Evolutionary conservation across 1,140 invertebrate species (phyloP), one percentile per base, ranked within the genome.

Genomic region (Trypoxylus dichotomus): DNA sequence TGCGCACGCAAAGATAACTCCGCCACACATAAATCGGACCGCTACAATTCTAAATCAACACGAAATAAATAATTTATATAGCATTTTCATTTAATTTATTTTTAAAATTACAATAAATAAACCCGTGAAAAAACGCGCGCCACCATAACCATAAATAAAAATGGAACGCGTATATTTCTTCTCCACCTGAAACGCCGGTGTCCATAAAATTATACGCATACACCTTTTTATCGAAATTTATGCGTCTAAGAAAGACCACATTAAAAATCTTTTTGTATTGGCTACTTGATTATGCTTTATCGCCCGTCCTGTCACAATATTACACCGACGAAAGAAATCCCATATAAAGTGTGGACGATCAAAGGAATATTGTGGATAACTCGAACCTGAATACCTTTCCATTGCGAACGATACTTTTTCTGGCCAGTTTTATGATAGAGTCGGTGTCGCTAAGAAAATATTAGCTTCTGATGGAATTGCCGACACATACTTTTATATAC

Each of bases 281-380:
- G 80, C 82, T 81, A 81, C 82, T 83, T 83, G 82, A 83, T 83
- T 82, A 82, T 82, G 79, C 75, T 82, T 82, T 82, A 82, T 82
- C 82, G 74, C 80, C 80, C 77, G 73, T 76, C 79, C 80, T 82
- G 82, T 82, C 82, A 81, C 80, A 81, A 80, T 80, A 80, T 80
- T 78, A 75, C 76, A 76, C 78, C 80, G 81, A 78, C 80, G 76
- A 78, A 79, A 79, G 80, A 82, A 80, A 81, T 82, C 80, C 76
- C 72, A 63, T 63, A 79, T 73, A 78, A 74, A 76, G 29, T 79
- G 41, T 75, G 41, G 75, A 24, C 77, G 78, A 79, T 58, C 79
- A 47, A 37, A n/a, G 24, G n/a, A 76, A 71, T 76, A 76, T 41
- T 76, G 58, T n/a, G n/a, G 15, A 76, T 68, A 76, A 41, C 54